Evolutionary conservation across 2,113 vertebrate species (phyloP).

Genomic region (Microcebus murinus): DNA sequence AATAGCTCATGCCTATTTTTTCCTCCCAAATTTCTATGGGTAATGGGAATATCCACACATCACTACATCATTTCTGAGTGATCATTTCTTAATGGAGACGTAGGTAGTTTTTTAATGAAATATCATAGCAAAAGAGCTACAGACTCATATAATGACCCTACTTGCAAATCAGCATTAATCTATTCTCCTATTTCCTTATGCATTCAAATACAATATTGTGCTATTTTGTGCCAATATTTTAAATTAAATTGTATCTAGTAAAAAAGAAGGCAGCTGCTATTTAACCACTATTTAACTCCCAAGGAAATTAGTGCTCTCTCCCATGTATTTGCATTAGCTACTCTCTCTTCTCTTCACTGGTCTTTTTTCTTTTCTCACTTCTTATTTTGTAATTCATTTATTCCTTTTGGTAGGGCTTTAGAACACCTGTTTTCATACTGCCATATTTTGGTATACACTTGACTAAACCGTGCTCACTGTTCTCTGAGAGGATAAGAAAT

Average conservation of each 20-base stretch:
- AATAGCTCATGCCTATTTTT: neutral
- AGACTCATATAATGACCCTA: neutral
- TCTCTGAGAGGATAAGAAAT: neutral
- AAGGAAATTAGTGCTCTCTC: neutral
- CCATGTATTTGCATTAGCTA: neutral
- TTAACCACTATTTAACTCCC: neutral
- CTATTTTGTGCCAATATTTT: constrained; percentile 34
- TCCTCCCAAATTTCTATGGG: neutral
- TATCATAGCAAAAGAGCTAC: neutral
- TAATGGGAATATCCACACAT: constrained; percentile 8
- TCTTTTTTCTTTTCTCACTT: neutral
- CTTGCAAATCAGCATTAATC: constrained; percentile 7
- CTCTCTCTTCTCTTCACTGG: neutral
- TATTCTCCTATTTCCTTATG: constrained; percentile 20
- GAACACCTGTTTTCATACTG: neutral
- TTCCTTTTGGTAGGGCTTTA: constrained; percentile 7
- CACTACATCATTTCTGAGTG: neutral
- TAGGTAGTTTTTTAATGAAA: neutral
- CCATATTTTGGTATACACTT: neutral
- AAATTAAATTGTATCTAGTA: neutral
- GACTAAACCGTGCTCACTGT: neutral
- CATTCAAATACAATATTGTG: constrained; percentile 17
- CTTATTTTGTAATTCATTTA: neutral
- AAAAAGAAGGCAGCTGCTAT: neutral
- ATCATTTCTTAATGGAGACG: constrained; percentile 38